Conservation (phyloP, 2,888 invertebrate genomes). For the Drosophila meridiana region DNA sequence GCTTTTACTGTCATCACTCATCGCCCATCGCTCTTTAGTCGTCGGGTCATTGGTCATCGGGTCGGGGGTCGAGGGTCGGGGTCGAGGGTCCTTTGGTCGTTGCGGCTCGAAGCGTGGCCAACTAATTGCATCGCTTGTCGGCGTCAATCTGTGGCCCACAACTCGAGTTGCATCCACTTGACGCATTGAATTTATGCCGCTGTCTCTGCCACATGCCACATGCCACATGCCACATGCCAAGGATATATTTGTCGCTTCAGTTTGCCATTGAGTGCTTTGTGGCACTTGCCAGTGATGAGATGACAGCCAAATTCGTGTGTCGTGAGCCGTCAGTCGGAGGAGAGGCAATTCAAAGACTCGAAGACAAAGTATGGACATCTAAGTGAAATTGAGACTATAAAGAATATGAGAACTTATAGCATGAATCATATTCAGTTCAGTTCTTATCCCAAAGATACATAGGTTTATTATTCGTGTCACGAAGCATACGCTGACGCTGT, state of each 20-base stretch:
- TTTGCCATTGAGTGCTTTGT: slow-evolving; percentile 46
- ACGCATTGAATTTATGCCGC: slow-evolving; percentile 58
- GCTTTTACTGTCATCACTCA: slow-evolving; percentile 18
- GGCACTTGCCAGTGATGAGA: slow-evolving; percentile 29
- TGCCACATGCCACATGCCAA: slow-evolving; percentile 44
- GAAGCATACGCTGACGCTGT: not conserved
- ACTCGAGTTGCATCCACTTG: slow-evolving; percentile 51
- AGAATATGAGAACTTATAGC: slow-evolving; percentile 5
- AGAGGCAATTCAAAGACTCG: not conserved
- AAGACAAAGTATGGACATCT: not conserved
- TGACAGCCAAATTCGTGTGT: not conserved
- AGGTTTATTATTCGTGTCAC: not conserved
- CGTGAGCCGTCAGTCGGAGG: not conserved
- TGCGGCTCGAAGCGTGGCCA: slow-evolving; percentile 19
- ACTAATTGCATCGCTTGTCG: slow-evolving; percentile 58
- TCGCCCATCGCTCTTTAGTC: slow-evolving; percentile 7
- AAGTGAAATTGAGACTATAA: not conserved
- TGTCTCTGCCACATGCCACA: slow-evolving; percentile 30
- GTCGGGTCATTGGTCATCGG: slow-evolving; percentile 13
- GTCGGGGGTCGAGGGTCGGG: slow-evolving; percentile 2
- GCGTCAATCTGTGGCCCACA: slow-evolving; percentile 51
- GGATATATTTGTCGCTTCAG: slow-evolving; percentile 51
- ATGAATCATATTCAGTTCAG: not conserved
- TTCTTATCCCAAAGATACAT: too few relatives aligned
- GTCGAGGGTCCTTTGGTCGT: not conserved